These are phyloP conservation scores for Drosophila ambigua DNA, from an alignment of 1,140 invertebrate genomes.

Conservation along the genomic window DNA sequence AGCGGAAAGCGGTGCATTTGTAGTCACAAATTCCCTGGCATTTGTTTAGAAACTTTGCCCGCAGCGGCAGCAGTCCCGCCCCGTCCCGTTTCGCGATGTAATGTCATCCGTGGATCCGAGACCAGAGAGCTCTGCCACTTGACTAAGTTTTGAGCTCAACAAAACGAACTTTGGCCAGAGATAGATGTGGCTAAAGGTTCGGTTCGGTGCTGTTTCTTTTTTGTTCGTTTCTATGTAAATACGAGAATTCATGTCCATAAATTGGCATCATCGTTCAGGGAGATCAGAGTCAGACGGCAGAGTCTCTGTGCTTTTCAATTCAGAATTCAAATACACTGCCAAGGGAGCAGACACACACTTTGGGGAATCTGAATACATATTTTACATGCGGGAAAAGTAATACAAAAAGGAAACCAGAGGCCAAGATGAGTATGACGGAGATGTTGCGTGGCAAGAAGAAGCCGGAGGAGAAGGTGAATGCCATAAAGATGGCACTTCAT, in stretches of 20 bases:
- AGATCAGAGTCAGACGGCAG: slow-evolving; percentile 35
- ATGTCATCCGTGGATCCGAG: slow-evolving; percentile 54
- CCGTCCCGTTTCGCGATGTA: slow-evolving; percentile 29
- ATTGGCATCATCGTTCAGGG: slow-evolving; percentile 43
- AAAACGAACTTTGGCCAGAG: slow-evolving; percentile 20
- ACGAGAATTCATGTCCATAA: slow-evolving; percentile 45
- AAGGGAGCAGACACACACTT: background rate
- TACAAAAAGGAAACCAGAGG: background rate
- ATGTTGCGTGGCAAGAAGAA: slow-evolving; percentile 26
- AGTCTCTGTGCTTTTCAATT: slow-evolving; percentile 2
- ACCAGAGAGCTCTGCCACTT: slow-evolving; percentile 51
- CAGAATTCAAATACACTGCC: background rate
- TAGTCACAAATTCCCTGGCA: slow-evolving; percentile 59
- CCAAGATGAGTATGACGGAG: slow-evolving; percentile 41
- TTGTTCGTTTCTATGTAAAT: slow-evolving; percentile 26
- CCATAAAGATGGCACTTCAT: slow-evolving; percentile 36
- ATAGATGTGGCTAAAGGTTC: slow-evolving; percentile 3
- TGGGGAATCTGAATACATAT: slow-evolving; percentile 2
- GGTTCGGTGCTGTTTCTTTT: slow-evolving; percentile 4
- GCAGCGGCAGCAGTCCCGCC: slow-evolving; percentile 15
- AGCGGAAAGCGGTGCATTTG: slow-evolving; percentile 55
- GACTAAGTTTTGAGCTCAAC: slow-evolving; percentile 46
- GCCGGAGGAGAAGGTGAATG: slow-evolving; percentile 2
- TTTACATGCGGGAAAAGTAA: background rate
- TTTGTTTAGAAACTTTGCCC: slow-evolving; percentile 67